Percentiles rank a stretch among this genome's conserved stretches.
Conservation (phyloP, 2,888 invertebrate species). For the Linnaemya vulpina region DNA sequence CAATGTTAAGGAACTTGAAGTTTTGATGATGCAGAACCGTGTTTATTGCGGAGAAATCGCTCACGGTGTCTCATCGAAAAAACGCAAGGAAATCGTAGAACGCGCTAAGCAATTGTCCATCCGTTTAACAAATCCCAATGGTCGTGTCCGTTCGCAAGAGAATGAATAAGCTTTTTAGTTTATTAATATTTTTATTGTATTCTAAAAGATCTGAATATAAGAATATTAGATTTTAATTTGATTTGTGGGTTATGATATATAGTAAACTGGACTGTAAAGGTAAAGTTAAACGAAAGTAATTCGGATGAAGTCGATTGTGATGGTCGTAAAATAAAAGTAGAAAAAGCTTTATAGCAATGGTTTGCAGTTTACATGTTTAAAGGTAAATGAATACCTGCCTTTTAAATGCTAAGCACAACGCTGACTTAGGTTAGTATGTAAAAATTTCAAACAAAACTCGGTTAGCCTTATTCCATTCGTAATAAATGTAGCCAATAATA, state of each 20-base stretch:
- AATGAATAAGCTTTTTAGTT: conserved; percentile 90
- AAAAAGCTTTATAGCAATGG: no score
- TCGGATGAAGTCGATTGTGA: no score
- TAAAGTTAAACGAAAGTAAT: neutral
- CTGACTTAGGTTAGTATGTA: no score
- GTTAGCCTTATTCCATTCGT: no score
- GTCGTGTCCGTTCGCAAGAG: conserved; percentile 98
- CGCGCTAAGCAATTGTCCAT: conserved; percentile 98
- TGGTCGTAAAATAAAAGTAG: no score
- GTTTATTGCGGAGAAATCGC: conserved; percentile 99
- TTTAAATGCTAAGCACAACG: no score
- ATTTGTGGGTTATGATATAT: conserved; percentile 12
- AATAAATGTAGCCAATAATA: no score
- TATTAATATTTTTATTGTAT: conserved; percentile 75
- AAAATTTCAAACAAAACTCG: no score
- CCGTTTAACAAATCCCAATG: conserved; percentile 97
- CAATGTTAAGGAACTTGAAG: conserved; percentile 96
- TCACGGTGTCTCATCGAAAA: conserved; percentile 98
- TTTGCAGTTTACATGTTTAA: no score
- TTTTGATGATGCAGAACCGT: conserved; percentile 99
- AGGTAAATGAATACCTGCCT: no score
- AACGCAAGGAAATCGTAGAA: conserved; percentile 97
- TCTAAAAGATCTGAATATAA: conserved; percentile 76
- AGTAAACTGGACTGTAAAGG: neutral
- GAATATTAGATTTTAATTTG: conserved; percentile 50